Evolutionary conservation across 1,140 invertebrate genomes (phyloP).

Genomic region (Papilio aristodemus): DNA sequence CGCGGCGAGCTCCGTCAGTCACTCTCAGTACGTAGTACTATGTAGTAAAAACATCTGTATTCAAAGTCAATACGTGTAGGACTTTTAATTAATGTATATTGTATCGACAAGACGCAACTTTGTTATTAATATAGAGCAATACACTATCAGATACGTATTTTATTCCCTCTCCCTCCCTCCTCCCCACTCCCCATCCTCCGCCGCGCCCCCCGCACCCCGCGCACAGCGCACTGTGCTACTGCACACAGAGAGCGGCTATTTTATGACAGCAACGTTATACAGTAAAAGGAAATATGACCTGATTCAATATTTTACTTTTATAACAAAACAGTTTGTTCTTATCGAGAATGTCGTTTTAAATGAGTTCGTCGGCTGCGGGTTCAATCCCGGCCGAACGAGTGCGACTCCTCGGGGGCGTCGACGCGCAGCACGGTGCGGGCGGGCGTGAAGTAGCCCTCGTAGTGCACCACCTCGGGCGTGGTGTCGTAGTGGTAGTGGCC

Average conservation of each 20-base stretch:
- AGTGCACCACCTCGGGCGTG: slow-evolving; percentile 91
- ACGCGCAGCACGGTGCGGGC: slow-evolving; percentile 88
- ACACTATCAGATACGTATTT: slow-evolving; percentile 1
- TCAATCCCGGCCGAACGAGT: slow-evolving; percentile 80
- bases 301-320: neutral
- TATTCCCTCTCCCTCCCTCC: neutral
- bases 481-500: slow-evolving; percentile 98
- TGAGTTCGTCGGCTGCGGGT: neutral
- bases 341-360: neutral
- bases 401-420: slow-evolving; percentile 85
- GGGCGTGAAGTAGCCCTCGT: slow-evolving; percentile 92
- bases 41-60: slow-evolving; percentile 19
- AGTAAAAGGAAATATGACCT: neutral
- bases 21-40: neutral
- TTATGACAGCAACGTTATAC: neutral
- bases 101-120: neutral
- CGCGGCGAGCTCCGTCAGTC: neutral
- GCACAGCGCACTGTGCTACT: too few relatives aligned
- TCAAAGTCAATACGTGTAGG: neutral
- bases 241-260: too few relatives aligned
- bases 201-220: too few relatives aligned
- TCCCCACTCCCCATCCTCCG: neutral
- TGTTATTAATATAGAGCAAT: slow-evolving; percentile 4
- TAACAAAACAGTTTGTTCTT: neutral
- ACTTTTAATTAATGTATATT: neutral